Percentiles rank a stretch among this genome's conserved stretches.
phyloP scores from a whole-genome alignment of 2,113 vertebrate species.

The Thamnophis sirtalis region DNA sequence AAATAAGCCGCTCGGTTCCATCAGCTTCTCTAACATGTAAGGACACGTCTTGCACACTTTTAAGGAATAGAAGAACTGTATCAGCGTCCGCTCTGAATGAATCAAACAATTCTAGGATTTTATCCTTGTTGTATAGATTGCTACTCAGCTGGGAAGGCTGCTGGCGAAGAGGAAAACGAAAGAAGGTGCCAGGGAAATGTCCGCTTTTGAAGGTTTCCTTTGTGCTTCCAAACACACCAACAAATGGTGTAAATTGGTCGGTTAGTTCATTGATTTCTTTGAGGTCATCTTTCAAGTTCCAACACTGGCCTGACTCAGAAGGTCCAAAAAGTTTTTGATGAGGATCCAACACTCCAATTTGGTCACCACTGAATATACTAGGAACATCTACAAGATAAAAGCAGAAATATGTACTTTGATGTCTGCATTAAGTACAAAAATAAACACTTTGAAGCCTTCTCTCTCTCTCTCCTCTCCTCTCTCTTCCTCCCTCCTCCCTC shows the following conservation, averaged over 20 bases:
- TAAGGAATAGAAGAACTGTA: constrained; percentile 92
- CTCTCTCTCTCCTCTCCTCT: no score
- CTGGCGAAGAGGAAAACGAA: constrained; percentile 91
- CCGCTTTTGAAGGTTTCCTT: constrained; percentile 83
- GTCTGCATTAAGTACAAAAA: not conserved
- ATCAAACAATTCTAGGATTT: constrained; percentile 92
- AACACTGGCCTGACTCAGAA: constrained; percentile 94
- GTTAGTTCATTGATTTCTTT: constrained; percentile 87
- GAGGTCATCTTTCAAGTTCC: constrained; percentile 90
- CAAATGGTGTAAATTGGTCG: constrained; percentile 91
- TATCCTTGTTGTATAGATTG: constrained; percentile 94
- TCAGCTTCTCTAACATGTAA: constrained; percentile 85
- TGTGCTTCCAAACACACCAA: constrained; percentile 89
- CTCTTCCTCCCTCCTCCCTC: no score
- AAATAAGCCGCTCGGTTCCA: constrained; percentile 85
- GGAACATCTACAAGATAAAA: constrained; percentile 83
- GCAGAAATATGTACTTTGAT: constrained; percentile 19
- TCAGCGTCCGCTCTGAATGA: constrained; percentile 95
- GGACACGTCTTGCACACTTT: constrained; percentile 90
- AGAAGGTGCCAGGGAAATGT: constrained; percentile 91
- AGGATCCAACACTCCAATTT: constrained; percentile 97
- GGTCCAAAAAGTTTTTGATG: constrained; percentile 93
- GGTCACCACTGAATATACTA: constrained; percentile 96
- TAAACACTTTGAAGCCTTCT: not conserved
- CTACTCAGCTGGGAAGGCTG: constrained; percentile 89